A percentile compares a stretch with the other conserved stretches of the same genome.
Conservation (phyloP, 2,888 invertebrate genomes). For the Druceiella hillmani region DNA sequence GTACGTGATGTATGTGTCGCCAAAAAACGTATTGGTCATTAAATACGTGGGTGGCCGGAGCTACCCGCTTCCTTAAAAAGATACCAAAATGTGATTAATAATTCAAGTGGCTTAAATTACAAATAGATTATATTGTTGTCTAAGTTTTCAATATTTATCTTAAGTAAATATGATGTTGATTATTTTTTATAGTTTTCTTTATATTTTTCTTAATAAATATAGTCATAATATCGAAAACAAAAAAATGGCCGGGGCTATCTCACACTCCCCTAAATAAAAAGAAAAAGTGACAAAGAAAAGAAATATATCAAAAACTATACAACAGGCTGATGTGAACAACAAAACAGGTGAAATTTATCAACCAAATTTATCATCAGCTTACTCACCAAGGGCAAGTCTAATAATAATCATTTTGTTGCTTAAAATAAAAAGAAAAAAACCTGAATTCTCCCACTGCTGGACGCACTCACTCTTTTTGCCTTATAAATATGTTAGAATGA, state of each 20-base stretch:
- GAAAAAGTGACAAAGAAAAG: no score
- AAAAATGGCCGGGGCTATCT: slow-evolving; percentile 3
- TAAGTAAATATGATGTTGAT: slow-evolving; percentile 3
- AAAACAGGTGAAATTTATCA: no score
- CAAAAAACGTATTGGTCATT: slow-evolving; percentile 8
- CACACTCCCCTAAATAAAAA: no score
- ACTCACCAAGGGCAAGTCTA: no score
- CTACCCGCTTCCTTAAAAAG: slow-evolving; percentile 1
- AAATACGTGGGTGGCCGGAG: slow-evolving; percentile 4
- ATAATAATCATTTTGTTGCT: no score
- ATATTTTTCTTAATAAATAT: slow-evolving; percentile 3
- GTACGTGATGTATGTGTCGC: slow-evolving; percentile 13
- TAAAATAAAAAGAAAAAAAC: no score
- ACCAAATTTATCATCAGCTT: no score
- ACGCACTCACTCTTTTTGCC: no score
- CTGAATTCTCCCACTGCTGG: no score
- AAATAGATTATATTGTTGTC: background rate
- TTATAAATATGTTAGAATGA: no score
- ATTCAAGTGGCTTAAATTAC: background rate
- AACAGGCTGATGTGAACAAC: no score
- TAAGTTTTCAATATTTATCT: slow-evolving; percentile 2
- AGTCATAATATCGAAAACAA: background rate
- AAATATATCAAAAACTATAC: no score
- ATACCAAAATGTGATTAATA: background rate
- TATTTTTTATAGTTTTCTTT: slow-evolving; percentile 3